Conservation (phyloP, 2,888 invertebrate species). For the Orthosia incerta region DNA sequence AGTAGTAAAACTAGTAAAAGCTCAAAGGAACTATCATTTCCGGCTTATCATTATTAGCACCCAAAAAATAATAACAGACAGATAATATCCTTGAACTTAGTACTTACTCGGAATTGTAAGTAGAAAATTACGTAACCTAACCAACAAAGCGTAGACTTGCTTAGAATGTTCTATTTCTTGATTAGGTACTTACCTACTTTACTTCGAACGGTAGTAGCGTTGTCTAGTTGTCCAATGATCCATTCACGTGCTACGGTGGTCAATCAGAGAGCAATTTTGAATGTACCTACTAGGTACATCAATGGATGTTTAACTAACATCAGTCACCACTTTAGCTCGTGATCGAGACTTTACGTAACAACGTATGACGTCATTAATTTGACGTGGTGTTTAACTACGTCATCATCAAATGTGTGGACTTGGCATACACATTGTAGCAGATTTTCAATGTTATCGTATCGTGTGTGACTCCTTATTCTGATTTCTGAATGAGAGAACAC, state of each 20-base stretch:
- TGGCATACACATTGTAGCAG: not conserved
- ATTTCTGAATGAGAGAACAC: not conserved
- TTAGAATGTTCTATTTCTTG: constrained; percentile 4
- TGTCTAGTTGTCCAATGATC: not conserved
- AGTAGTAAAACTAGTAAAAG: constrained; percentile 4
- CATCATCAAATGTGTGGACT: constrained; percentile 2
- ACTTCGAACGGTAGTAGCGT: too few species aligned
- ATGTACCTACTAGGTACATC: constrained; percentile 5
- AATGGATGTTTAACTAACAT: constrained; percentile 26
- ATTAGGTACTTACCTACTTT: constrained; percentile 5
- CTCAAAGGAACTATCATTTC: constrained; percentile 19
- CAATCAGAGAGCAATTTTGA: constrained; percentile 23
- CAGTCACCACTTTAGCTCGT: constrained; percentile 25
- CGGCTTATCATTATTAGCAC: not conserved
- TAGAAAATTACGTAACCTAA: constrained; percentile 39
- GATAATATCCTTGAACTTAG: constrained; percentile 51
- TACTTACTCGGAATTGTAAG: constrained; percentile 13
- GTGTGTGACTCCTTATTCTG: not conserved
- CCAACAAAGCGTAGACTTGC: not conserved
- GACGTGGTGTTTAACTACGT: constrained; percentile 21
- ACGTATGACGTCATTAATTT: constrained; percentile 38
- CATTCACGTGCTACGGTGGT: constrained; percentile 21
- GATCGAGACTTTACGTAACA: constrained; percentile 42
- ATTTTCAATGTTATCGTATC: not conserved
- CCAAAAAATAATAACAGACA: constrained; percentile 12